Conservation (phyloP, 2,888 invertebrate genomes). For the Pyrochroa serraticornis region DNA sequence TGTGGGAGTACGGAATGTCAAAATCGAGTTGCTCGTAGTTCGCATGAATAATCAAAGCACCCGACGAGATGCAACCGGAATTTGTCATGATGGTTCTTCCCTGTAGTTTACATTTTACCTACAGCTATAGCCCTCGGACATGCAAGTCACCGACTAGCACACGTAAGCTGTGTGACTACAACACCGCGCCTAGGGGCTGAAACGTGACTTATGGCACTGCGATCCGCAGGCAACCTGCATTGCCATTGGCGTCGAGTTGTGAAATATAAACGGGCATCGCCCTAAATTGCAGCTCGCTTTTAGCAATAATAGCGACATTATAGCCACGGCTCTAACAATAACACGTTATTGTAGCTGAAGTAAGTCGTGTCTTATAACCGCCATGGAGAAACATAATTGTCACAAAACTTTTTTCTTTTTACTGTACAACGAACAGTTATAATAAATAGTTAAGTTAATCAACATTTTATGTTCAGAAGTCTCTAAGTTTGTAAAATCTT, state of each 20-base stretch:
- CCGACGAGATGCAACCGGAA: constrained; percentile 36
- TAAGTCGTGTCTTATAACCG: background rate
- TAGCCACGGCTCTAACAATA: background rate
- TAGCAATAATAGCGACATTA: constrained; percentile 1
- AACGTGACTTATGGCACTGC: too few species aligned
- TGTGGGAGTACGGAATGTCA: too few species aligned
- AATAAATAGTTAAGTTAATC: too few species aligned
- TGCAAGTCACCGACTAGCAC: constrained; percentile 37
- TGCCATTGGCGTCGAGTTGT: too few species aligned
- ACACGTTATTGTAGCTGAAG: background rate
- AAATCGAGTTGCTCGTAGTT: background rate
- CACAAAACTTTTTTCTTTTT: too few species aligned
- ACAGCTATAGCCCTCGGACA: constrained; percentile 23
- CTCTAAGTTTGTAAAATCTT: too few species aligned
- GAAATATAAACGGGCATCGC: background rate
- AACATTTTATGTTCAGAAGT: too few species aligned
- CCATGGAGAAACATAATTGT: too few species aligned
- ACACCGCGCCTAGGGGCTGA: background rate
- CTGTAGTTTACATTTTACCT: constrained; percentile 29
- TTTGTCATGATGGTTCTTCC: constrained; percentile 34
- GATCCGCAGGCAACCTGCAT: background rate
- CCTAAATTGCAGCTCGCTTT: constrained; percentile 1
- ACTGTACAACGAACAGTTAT: too few species aligned
- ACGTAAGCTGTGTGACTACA: constrained; percentile 3
- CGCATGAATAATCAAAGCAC: constrained; percentile 31